Evolutionary conservation across 2,113 vertebrate genomes (phyloP).

Genomic region (Eptesicus fuscus): DNA sequence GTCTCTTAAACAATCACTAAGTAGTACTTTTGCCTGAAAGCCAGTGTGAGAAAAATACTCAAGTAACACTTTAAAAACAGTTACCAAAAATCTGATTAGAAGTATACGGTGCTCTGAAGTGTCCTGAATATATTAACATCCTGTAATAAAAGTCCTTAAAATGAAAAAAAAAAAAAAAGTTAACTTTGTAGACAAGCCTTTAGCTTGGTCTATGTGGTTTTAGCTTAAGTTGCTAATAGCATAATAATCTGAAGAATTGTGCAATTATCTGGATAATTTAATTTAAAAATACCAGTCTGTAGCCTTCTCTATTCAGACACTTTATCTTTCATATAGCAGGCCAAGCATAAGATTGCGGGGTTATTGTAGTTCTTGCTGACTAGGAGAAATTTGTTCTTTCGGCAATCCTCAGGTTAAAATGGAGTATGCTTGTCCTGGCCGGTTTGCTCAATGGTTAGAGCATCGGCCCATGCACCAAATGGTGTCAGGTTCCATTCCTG

Average conservation of each 20-base stretch:
- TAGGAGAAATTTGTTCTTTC: neutral
- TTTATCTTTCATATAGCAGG: neutral
- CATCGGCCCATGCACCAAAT: too few species aligned
- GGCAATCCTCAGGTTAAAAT: neutral
- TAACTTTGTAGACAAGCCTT: neutral
- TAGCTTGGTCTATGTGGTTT: neutral
- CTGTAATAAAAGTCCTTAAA: too few species aligned
- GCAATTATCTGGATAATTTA: constrained; percentile 56
- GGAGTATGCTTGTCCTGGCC: neutral
- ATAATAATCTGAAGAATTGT: constrained; percentile 22
- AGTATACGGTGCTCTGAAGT: constrained; percentile 79
- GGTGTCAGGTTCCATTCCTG: too few species aligned
- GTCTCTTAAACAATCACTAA: constrained; percentile 84
- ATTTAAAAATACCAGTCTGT: neutral
- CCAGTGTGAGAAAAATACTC: constrained; percentile 75
- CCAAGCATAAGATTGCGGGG: neutral
- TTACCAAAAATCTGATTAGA: constrained; percentile 72
- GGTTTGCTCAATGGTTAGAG: too few species aligned
- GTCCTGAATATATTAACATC: constrained; percentile 62
- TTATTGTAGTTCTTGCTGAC: neutral
- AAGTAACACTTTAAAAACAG: constrained; percentile 76
- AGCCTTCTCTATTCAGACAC: neutral
- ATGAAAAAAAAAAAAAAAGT: too few species aligned
- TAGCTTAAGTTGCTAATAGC: neutral
- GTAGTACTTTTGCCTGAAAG: constrained; percentile 71